A percentile compares a stretch with the other conserved stretches of the same genome.
Evolutionary conservation across 2,113 vertebrate species (phyloP).

Genomic region (Cynoglossus semilaevis): DNA sequence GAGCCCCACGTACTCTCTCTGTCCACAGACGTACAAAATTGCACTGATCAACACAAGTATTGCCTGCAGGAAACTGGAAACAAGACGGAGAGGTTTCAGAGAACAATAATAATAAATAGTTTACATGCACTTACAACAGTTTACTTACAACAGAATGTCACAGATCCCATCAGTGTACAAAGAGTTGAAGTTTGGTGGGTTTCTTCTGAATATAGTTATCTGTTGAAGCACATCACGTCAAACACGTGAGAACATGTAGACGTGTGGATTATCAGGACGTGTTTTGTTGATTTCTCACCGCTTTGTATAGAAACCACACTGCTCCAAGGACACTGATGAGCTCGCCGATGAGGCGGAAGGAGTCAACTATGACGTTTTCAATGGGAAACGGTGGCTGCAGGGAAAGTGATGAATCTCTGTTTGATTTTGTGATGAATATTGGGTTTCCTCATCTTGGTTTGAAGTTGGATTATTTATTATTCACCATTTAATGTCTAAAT

Average conservation of each 20-base stretch:
- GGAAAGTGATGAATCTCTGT: conserved; percentile 3
- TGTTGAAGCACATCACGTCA: conserved; percentile 38
- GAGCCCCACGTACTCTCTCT: conserved; percentile 72
- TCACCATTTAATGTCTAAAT: too few relatives aligned
- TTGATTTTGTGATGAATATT: not conserved
- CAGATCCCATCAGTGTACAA: conserved; percentile 81
- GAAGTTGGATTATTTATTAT: too few relatives aligned
- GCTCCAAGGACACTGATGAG: conserved; percentile 80
- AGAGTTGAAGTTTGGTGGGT: conserved; percentile 74
- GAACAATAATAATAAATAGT: not conserved
- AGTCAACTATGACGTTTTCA: conserved; percentile 61
- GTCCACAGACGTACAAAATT: conserved; percentile 64
- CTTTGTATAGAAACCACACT: conserved; percentile 82
- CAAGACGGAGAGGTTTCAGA: not conserved
- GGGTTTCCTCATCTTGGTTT: not conserved
- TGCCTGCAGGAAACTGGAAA: conserved; percentile 68
- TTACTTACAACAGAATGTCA: conserved; percentile 83
- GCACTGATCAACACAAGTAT: conserved; percentile 73
- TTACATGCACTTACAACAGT: not conserved
- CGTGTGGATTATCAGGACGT: not conserved
- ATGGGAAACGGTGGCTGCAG: conserved; percentile 78
- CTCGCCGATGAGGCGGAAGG: conserved; percentile 78
- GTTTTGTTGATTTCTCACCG: conserved; percentile 70
- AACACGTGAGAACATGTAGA: not conserved
- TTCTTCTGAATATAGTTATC: conserved; percentile 78